phyloP scores from a whole-genome alignment of 1,140 invertebrate species.

The Drosophila nigrodunni region DNA sequence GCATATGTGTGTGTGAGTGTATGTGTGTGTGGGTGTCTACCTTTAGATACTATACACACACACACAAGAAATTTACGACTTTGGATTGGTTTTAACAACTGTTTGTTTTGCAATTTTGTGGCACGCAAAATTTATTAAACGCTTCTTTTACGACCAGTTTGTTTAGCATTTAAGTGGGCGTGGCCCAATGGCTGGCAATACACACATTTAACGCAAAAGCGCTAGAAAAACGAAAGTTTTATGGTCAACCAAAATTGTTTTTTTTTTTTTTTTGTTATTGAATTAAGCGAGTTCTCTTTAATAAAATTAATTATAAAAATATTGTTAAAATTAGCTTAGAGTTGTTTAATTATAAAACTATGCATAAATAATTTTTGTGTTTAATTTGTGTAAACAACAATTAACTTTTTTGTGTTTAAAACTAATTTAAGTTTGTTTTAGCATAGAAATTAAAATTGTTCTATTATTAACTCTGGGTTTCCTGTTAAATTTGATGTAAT shows the following conservation, averaged over 20 bases:
- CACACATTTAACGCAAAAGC: conserved; percentile 1
- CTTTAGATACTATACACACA: conserved; percentile 23
- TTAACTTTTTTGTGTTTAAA: no score
- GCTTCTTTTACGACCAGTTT: conserved; percentile 63
- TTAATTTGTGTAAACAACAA: no score
- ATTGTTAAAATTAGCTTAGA: no score
- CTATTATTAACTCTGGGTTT: no score
- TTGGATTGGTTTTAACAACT: conserved; percentile 71
- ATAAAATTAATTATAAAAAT: not conserved
- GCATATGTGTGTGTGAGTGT: conserved; percentile 21
- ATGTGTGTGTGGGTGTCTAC: conserved; percentile 48
- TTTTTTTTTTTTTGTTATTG: no score
- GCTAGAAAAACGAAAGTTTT: conserved; percentile 7
- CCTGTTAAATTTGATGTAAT: not conserved
- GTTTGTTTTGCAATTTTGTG: conserved; percentile 71
- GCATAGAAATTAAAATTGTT: no score
- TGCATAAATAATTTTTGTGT: no score
- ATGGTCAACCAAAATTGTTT: not conserved
- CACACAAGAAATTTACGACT: conserved; percentile 61
- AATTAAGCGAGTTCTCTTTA: not conserved
- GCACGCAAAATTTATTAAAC: conserved; percentile 61
- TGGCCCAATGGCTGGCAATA: not conserved
- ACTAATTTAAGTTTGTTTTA: no score
- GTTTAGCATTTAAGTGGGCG: conserved; percentile 44
- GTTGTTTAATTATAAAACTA: no score